Conservation (phyloP, 2,888 invertebrate species). For the Dichetophora obliterata region DNA sequence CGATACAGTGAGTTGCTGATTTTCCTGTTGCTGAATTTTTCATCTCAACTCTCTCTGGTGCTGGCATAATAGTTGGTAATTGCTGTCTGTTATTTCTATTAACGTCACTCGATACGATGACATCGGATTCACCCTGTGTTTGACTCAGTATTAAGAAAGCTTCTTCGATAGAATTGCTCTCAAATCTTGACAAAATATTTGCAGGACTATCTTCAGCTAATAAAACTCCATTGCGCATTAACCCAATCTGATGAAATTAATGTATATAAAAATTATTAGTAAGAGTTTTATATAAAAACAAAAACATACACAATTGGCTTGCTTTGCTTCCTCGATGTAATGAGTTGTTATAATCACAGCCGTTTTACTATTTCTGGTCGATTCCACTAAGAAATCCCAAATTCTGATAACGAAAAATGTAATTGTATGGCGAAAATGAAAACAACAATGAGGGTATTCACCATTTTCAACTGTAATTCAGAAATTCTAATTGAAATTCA, state of each 20-base stretch:
- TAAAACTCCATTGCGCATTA: slow-evolving; percentile 87
- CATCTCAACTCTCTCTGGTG: slow-evolving; percentile 61
- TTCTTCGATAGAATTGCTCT: slow-evolving; percentile 84
- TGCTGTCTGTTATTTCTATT: slow-evolving; percentile 45
- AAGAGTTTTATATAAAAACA: not conserved
- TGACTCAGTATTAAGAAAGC: slow-evolving; percentile 86
- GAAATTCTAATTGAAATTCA: too few species aligned
- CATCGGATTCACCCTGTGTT: slow-evolving; percentile 70
- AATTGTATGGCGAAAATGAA: not conserved
- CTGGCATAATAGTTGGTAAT: slow-evolving; percentile 54
- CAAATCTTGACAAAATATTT: slow-evolving; percentile 77
- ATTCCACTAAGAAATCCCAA: slow-evolving; percentile 85
- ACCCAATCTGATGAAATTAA: slow-evolving; percentile 79
- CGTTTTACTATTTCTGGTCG: slow-evolving; percentile 78
- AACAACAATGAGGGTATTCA: not conserved
- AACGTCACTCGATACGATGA: slow-evolving; percentile 55
- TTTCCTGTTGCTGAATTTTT: slow-evolving; percentile 52
- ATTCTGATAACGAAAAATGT: slow-evolving; percentile 74
- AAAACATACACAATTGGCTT: slow-evolving; percentile 79
- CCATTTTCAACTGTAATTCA: too few species aligned
- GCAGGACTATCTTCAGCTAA: slow-evolving; percentile 87
- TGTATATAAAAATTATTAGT: not conserved
- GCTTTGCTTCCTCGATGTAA: slow-evolving; percentile 92
- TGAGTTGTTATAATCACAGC: slow-evolving; percentile 94
- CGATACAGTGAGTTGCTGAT: slow-evolving; percentile 51